phyloP scores from a whole-genome alignment of 2,797 vertebrate species.

The Chelonia mydas region DNA sequence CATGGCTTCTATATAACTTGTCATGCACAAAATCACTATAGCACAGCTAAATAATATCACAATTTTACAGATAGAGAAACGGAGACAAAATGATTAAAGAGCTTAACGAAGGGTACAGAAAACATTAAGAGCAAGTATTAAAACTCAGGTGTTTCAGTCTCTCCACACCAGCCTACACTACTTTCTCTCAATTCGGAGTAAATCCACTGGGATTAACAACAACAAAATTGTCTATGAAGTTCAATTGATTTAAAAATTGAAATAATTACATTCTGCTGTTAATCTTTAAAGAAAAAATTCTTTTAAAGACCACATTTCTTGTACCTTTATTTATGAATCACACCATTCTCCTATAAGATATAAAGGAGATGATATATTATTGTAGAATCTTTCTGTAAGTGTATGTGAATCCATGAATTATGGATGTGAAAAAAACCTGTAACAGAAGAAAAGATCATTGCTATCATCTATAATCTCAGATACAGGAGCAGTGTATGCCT shows the following conservation, averaged over 20 bases:
- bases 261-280: slow-evolving; percentile 48
- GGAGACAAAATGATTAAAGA: not conserved
- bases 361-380: slow-evolving; percentile 43
- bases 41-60: not conserved
- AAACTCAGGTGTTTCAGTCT: slow-evolving; percentile 15
- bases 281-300: slow-evolving; percentile 46
- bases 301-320: slow-evolving; percentile 54
- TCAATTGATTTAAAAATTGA: slow-evolving; percentile 48
- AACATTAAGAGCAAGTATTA: slow-evolving; percentile 15
- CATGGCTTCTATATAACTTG: not conserved
- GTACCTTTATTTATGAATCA: slow-evolving; percentile 5
- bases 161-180: not conserved
- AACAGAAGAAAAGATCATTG: slow-evolving; percentile 9
- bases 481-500: not conserved
- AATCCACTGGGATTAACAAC: slow-evolving; percentile 27
- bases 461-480: not conserved
- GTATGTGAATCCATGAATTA: slow-evolving; percentile 44
- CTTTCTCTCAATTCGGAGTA: slow-evolving; percentile 51
- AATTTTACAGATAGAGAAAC: not conserved
- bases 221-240: slow-evolving; percentile 22
- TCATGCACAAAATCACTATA: not conserved
- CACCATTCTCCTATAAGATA: slow-evolving; percentile 34
- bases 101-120: not conserved
- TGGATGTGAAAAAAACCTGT: not conserved
- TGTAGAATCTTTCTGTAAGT: slow-evolving; percentile 26